Conservation (phyloP, 2,797 vertebrate genomes). For the Pipistrellus nathusii region DNA sequence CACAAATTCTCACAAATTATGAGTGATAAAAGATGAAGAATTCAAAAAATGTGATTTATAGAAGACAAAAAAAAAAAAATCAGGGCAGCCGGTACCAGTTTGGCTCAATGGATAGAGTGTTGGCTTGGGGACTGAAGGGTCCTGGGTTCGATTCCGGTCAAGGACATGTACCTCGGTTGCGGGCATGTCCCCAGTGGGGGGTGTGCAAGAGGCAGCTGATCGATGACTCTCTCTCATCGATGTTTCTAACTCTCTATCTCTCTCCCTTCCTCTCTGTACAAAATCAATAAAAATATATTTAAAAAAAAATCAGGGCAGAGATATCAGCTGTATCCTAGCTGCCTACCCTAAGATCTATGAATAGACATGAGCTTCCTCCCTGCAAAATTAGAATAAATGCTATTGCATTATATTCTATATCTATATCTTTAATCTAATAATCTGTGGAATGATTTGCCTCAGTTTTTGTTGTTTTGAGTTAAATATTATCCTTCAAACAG, state of each 20-base stretch:
- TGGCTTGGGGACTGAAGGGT: too few relatives aligned
- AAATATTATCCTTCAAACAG: constrained; percentile 44
- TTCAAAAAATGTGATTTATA: not conserved
- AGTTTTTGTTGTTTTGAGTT: not conserved
- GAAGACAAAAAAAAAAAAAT: not conserved
- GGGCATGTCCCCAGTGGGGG: too few relatives aligned
- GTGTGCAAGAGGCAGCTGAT: too few relatives aligned
- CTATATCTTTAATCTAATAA: not conserved
- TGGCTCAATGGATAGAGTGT: too few relatives aligned
- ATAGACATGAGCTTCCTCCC: not conserved
- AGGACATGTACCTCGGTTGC: too few relatives aligned
- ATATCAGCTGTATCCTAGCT: not conserved
- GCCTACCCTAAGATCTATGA: not conserved
- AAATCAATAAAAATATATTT: too few relatives aligned
- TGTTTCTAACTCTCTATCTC: too few relatives aligned
- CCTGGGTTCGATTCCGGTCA: too few relatives aligned
- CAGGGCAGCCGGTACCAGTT: too few relatives aligned
- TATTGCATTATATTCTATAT: not conserved
- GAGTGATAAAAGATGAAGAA: not conserved
- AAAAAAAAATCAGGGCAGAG: not conserved
- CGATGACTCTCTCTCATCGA: too few relatives aligned
- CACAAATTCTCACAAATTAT: not conserved
- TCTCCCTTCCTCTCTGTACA: too few relatives aligned
- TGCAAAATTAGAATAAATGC: not conserved
- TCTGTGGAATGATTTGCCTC: constrained; percentile 23